Conservation (phyloP, 37 sponge, comb jelly and placozoan genomes). For the Ianthella basta region DNA sequence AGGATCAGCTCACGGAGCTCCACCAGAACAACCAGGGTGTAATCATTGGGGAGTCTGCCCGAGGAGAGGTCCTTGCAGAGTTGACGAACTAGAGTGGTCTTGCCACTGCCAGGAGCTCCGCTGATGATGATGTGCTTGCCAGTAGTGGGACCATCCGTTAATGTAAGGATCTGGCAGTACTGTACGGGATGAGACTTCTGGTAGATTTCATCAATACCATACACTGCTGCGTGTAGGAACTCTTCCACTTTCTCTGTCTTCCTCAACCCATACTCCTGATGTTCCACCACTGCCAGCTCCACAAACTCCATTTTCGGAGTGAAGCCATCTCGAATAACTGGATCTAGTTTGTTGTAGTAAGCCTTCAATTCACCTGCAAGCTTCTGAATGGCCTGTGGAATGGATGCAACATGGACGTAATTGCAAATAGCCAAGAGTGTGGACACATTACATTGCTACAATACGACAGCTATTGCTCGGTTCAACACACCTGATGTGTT, state of each 20-base stretch:
- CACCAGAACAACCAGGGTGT: background rate
- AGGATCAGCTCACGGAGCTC: constrained; percentile 7
- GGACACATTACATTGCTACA: no score
- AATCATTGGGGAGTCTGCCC: background rate
- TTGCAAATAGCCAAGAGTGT: no score
- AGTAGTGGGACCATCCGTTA: background rate
- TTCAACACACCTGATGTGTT: no score
- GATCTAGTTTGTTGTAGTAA: no score
- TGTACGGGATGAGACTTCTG: background rate
- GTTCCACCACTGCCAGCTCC: constrained; percentile 11
- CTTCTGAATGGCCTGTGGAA: no score
- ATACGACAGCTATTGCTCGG: no score
- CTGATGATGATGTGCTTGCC: constrained; percentile 8
- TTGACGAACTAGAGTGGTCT: constrained; percentile 4
- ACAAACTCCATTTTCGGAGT: constrained; percentile 7
- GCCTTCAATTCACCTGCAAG: no score
- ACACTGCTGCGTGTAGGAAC: background rate
- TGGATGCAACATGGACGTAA: no score
- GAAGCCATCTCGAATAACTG: background rate
- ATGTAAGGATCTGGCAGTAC: background rate
- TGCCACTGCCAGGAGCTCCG: constrained; percentile 24
- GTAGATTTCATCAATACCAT: background rate
- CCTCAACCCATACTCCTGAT: background rate
- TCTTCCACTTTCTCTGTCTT: background rate
- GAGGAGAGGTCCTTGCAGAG: constrained; percentile 4